phyloP scores from a whole-genome alignment of 2,797 vertebrate species.

The Cyclura pinguis region DNA sequence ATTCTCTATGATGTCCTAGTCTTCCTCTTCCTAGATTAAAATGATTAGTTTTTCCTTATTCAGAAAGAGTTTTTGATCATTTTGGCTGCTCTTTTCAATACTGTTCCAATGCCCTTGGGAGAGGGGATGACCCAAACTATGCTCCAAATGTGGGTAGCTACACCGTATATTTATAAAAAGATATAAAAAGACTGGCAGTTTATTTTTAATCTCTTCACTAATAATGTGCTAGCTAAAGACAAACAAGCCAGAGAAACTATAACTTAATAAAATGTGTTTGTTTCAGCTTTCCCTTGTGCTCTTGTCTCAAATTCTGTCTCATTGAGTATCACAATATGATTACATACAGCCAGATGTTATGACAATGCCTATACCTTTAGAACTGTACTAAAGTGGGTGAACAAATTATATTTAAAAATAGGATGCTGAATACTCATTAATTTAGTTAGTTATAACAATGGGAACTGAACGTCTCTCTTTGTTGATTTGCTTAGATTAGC shows the following conservation, averaged over 20 bases:
- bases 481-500: background rate
- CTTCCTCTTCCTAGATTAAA: background rate
- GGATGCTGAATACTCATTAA: background rate
- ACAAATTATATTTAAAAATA: background rate
- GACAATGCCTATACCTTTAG: background rate
- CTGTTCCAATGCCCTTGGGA: background rate
- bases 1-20: background rate
- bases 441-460: background rate
- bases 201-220: constrained; percentile 7
- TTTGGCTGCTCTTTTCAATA: background rate
- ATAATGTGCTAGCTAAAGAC: constrained; percentile 1
- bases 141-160: background rate
- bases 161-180: background rate
- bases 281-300: background rate
- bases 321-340: background rate
- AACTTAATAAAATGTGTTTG: background rate
- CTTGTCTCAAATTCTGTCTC: background rate
- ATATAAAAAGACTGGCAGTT: background rate
- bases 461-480: background rate
- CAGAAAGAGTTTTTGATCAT: background rate
- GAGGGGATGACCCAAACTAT: background rate
- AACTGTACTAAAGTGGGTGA: background rate
- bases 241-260: background rate
- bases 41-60: background rate
- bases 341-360: background rate